Conservation (phyloP, 2,797 vertebrate species). For the Malurus leucopterus region DNA sequence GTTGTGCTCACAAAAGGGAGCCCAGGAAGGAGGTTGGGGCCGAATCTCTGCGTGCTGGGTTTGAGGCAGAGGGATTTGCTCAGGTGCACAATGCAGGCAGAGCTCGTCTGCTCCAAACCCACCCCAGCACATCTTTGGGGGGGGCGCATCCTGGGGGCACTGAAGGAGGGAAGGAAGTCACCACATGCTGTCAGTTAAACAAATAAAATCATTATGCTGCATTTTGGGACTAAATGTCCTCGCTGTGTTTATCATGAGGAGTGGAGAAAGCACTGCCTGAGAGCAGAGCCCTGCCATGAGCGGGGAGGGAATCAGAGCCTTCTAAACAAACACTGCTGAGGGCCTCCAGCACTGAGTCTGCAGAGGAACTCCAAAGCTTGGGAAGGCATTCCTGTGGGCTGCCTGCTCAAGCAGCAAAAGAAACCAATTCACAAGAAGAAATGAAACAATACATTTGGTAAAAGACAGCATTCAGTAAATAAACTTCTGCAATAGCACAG, state of each 20-base stretch:
- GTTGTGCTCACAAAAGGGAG: not conserved
- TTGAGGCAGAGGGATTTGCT: not conserved
- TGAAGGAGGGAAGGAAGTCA: not conserved
- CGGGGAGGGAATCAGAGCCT: not conserved
- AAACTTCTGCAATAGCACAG: not conserved
- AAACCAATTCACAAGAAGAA: not conserved
- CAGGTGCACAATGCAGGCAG: not conserved
- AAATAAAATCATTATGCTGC: not conserved
- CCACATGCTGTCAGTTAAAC: not conserved
- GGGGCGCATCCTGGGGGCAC: not conserved
- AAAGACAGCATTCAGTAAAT: constrained; percentile 16
- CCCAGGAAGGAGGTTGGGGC: not conserved
- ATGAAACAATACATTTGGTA: not conserved
- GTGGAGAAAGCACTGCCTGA: not conserved
- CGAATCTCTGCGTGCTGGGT: not conserved
- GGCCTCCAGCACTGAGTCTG: not conserved
- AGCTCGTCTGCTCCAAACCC: not conserved
- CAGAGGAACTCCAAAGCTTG: not conserved
- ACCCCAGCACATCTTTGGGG: not conserved
- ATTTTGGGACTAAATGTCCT: not conserved
- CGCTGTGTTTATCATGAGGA: not conserved
- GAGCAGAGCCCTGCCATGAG: not conserved
- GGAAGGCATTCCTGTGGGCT: not conserved
- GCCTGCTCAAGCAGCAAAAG: not conserved
- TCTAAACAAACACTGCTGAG: not conserved